Evolutionary conservation across 2,113 vertebrate species (phyloP).

Genomic region (Nyctibius bracteatus): DNA sequence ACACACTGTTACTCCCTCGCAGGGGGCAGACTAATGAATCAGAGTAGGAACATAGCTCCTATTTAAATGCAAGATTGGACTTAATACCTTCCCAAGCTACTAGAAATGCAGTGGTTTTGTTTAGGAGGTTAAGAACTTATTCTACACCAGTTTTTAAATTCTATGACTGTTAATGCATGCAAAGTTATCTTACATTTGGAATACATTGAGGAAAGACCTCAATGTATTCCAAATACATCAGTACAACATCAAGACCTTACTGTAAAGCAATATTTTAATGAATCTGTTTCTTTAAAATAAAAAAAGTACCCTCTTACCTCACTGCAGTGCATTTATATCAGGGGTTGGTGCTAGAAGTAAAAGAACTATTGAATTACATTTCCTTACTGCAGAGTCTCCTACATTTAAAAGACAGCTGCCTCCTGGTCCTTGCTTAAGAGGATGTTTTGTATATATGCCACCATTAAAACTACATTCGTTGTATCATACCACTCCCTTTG

Average conservation of each 20-base stretch:
- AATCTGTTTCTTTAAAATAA: neutral
- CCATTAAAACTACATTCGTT: neutral
- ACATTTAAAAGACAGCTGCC: neutral
- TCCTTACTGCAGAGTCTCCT: neutral
- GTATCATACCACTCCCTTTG: neutral
- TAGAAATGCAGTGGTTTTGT: neutral
- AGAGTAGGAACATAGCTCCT: neutral
- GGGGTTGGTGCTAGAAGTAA: neutral
- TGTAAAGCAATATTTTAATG: neutral
- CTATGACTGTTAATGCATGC: neutral
- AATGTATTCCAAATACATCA: too few relatives aligned
- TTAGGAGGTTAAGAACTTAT: neutral
- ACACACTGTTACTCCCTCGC: neutral
- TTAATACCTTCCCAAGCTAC: neutral
- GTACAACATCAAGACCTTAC: neutral
- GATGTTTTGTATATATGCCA: accelerated
- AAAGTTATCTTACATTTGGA: neutral
- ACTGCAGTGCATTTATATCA: neutral
- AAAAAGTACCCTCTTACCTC: neutral
- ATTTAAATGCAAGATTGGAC: neutral
- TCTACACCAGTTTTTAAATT: neutral
- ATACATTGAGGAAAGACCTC: neutral
- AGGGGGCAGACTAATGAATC: neutral
- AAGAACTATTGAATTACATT: neutral
- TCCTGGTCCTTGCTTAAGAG: neutral